A percentile compares a stretch with the other conserved stretches of the same genome.
Conservation (phyloP, 2,888 invertebrate species). For the Pharmacophagus antenor region DNA sequence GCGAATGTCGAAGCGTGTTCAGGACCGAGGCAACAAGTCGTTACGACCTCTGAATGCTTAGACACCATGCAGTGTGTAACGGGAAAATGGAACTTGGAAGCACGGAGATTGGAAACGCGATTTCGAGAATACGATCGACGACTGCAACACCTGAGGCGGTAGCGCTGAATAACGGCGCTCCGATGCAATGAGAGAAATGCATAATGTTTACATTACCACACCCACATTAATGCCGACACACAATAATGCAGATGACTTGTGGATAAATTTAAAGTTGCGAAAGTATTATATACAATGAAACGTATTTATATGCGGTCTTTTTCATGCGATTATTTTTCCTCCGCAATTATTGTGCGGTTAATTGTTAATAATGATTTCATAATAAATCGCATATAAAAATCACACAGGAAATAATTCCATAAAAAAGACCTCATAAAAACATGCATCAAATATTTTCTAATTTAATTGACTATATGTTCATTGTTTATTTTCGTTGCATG, state of each 20-base stretch:
- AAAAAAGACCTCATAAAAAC: too few relatives aligned
- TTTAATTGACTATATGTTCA: too few relatives aligned
- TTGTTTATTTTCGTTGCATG: too few relatives aligned
- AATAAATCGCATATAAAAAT: too few relatives aligned
- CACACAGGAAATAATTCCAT: too few relatives aligned
- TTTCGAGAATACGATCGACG: constrained; percentile 49
- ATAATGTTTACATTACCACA: constrained; percentile 58
- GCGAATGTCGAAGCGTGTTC: constrained; percentile 24
- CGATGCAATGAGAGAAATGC: constrained; percentile 62
- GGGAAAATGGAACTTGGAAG: constrained; percentile 47
- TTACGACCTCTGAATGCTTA: constrained; percentile 30
- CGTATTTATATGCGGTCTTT: too few relatives aligned
- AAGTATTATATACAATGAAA: too few relatives aligned
- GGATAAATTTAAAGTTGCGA: background rate
- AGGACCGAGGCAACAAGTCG: constrained; percentile 27
- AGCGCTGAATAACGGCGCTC: constrained; percentile 64
- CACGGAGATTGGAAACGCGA: constrained; percentile 44
- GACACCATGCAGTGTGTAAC: constrained; percentile 36
- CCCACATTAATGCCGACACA: background rate
- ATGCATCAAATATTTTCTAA: too few relatives aligned
- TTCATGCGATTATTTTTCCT: too few relatives aligned
- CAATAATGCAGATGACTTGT: background rate
- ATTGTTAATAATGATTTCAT: too few relatives aligned
- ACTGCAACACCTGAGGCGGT: constrained; percentile 56
- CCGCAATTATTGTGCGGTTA: too few relatives aligned